These are phyloP conservation scores for Taeniopygia guttata DNA, from an alignment of 2,797 vertebrate species.

Conservation along the genomic window DNA sequence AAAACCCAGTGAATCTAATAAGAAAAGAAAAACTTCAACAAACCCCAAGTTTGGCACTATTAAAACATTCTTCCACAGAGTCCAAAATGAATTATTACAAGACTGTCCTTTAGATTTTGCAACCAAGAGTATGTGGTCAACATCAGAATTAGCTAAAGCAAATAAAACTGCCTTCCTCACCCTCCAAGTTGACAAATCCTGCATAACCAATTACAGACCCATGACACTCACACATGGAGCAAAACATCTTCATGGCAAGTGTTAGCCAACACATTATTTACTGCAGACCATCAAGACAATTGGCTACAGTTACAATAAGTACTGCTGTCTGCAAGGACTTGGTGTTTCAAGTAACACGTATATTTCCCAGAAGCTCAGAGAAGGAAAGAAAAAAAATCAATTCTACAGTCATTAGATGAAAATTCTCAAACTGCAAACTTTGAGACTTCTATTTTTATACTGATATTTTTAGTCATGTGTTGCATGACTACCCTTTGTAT, in stretches of 20 bases:
- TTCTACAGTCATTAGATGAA: conserved; percentile 16
- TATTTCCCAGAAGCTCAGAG: not conserved
- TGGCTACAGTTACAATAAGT: not conserved
- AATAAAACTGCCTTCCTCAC: not conserved
- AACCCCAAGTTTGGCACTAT: not conserved
- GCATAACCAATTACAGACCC: not conserved
- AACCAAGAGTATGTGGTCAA: not conserved
- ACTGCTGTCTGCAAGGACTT: not conserved
- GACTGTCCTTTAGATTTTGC: conserved; percentile 37
- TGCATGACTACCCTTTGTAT: not conserved
- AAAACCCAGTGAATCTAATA: not conserved
- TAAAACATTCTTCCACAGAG: not conserved
- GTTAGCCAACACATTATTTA: not conserved
- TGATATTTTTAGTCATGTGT: not conserved
- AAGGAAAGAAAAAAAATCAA: not conserved
- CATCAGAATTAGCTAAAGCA: not conserved
- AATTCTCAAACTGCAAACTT: conserved; percentile 26
- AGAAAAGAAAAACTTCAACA: not conserved
- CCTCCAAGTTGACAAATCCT: not conserved
- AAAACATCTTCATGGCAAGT: not conserved
- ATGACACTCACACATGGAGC: not conserved
- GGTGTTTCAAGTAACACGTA: not conserved
- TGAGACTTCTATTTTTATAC: conserved; percentile 14
- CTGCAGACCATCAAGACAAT: not conserved
- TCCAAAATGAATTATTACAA: conserved; percentile 22